Conservation (phyloP, 1,140 invertebrate genomes). For the Euglossa dilemma region DNA sequence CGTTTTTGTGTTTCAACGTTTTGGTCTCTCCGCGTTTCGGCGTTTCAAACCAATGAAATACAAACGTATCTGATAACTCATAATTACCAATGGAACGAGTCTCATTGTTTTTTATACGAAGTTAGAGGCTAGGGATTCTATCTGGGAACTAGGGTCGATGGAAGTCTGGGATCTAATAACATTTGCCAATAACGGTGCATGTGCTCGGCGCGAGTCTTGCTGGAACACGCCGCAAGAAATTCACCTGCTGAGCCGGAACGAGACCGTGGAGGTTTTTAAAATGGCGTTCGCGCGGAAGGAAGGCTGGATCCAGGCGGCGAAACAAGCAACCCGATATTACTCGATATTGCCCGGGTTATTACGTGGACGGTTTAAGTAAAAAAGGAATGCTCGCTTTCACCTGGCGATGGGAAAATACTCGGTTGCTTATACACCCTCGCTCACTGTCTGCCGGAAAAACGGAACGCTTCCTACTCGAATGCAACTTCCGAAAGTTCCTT, state of each 20-base stretch:
- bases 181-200: not conserved
- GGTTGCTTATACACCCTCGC: not conserved
- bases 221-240: constrained; percentile 1
- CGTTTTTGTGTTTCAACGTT: too few relatives aligned
- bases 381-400: constrained; percentile 4
- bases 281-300: not conserved
- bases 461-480: constrained; percentile 21
- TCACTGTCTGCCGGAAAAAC: not conserved
- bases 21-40: too few relatives aligned
- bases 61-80: too few relatives aligned
- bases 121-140: too few relatives aligned
- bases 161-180: not conserved
- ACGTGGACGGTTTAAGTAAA: constrained; percentile 5
- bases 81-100: too few relatives aligned
- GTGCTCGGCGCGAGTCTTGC: not conserved
- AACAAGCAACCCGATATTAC: constrained; percentile 34
- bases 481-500: constrained; percentile 23
- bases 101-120: too few relatives aligned
- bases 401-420: not conserved
- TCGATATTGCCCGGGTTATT: constrained; percentile 39
- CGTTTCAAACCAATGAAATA: too few relatives aligned
- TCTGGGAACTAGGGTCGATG: too few relatives aligned
- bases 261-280: constrained; percentile 13
- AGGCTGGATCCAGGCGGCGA: not conserved
- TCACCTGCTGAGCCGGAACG: constrained; percentile 5